A percentile compares a stretch with the other conserved stretches of the same genome.
Evolutionary conservation across 2,888 invertebrate species (phyloP).

Genomic region (Machimus atricapillus): DNA sequence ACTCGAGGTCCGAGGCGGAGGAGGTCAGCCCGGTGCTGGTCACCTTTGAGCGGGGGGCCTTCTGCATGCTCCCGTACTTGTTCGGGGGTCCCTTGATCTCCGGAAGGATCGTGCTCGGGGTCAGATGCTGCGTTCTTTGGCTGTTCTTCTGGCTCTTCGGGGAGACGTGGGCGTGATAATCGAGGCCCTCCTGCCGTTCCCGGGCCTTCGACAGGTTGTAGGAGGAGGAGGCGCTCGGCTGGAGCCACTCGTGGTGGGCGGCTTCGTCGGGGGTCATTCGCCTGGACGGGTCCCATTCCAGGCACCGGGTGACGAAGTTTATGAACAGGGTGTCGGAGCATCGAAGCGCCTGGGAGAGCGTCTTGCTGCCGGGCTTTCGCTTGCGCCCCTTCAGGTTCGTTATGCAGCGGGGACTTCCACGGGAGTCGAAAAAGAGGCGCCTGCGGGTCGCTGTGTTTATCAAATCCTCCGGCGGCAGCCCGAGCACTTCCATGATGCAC

Average conservation of each 20-base stretch:
- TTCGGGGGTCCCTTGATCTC: constrained; percentile 58
- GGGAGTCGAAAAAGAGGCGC: constrained; percentile 85
- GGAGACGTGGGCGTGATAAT: constrained; percentile 53
- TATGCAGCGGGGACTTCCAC: constrained; percentile 88
- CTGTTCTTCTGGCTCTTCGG: constrained; percentile 51
- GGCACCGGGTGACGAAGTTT: constrained; percentile 87
- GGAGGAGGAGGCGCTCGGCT: constrained; percentile 65
- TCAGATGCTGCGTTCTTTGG: constrained; percentile 51
- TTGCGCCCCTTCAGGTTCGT: constrained; percentile 94
- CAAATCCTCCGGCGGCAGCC: constrained; percentile 86
- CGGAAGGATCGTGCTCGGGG: constrained; percentile 56
- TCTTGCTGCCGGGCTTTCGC: constrained; percentile 84
- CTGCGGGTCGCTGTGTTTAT: constrained; percentile 85
- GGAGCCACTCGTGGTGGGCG: constrained; percentile 85
- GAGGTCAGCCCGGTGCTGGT: constrained; percentile 57
- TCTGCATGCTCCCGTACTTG: constrained; percentile 61
- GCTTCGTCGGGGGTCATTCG: constrained; percentile 93
- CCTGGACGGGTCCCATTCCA: constrained; percentile 93
- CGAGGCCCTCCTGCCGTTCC: constrained; percentile 48
- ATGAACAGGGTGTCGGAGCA: constrained; percentile 89
- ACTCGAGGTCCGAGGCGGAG: constrained; percentile 58
- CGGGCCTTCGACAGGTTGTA: constrained; percentile 52
- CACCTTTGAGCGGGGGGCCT: constrained; percentile 59
- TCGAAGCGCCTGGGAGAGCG: constrained; percentile 80
- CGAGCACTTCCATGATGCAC: constrained; percentile 95